These are phyloP conservation scores for Protonibea diacanthus DNA, from an alignment of 2,797 vertebrate species.

Conservation along the genomic window DNA sequence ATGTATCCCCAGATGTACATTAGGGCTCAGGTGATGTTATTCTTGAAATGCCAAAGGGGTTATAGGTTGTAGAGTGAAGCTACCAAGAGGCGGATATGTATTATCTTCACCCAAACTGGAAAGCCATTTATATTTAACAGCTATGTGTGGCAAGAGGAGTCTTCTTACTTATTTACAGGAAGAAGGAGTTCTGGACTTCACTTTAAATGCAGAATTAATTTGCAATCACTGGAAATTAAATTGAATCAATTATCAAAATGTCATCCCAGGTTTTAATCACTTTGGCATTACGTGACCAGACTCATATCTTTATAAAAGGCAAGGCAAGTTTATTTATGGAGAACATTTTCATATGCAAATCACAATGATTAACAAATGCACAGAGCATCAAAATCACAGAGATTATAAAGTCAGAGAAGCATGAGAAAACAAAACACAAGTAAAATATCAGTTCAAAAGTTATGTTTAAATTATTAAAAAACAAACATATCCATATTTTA, in stretches of 20 bases:
- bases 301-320: neutral
- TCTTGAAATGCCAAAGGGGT: no score
- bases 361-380: neutral
- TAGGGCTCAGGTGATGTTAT: neutral
- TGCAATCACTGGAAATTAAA: neutral
- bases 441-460: neutral
- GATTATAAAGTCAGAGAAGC: neutral
- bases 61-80: neutral
- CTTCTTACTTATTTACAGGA: neutral
- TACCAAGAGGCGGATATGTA: neutral
- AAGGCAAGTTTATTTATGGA: neutral
- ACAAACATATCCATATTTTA: neutral
- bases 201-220: constrained; percentile 7
- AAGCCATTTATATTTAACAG: neutral
- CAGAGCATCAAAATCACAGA: neutral
- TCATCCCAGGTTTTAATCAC: constrained; percentile 27
- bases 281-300: neutral
- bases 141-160: neutral
- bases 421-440: neutral
- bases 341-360: neutral
- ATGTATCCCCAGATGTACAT: neutral
- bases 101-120: neutral
- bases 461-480: neutral
- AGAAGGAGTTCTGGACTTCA: neutral
- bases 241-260: constrained; percentile 23